phyloP scores from a whole-genome alignment of 2,888 invertebrate genomes.

The Dusona sp. region DNA sequence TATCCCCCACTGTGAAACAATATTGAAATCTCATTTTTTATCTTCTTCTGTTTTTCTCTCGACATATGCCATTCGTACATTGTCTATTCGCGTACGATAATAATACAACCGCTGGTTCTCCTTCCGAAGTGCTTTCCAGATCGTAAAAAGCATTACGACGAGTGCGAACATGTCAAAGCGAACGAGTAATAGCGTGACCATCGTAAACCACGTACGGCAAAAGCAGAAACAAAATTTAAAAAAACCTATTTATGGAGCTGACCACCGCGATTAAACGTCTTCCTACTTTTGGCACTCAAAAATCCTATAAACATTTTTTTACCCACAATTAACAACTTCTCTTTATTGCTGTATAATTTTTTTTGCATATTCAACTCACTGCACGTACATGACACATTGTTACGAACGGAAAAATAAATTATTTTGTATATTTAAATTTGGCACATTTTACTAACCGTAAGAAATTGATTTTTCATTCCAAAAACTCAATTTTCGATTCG shows the following conservation, averaged over 20 bases:
- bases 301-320: constrained; percentile 6
- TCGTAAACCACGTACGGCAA: constrained; percentile 42
- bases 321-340: neutral
- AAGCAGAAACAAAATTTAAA: neutral
- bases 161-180: constrained; percentile 38
- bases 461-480: too few species aligned
- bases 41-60: neutral
- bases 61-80: constrained; percentile 28
- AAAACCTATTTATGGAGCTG: constrained; percentile 22
- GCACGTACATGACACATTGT: neutral
- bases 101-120: constrained; percentile 22
- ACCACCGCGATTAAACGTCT: constrained; percentile 15
- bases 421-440: neutral
- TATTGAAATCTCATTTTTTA: neutral
- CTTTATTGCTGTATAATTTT: neutral
- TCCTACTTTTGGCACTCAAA: constrained; percentile 11
- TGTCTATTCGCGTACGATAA: constrained; percentile 20
- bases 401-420: neutral
- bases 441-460: too few species aligned
- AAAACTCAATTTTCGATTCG: too few species aligned
- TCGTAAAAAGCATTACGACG: constrained; percentile 45
- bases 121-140: constrained; percentile 32
- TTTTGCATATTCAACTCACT: neutral
- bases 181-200: constrained; percentile 46
- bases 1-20: too few species aligned